phyloP scores from a whole-genome alignment of 2,797 vertebrate species.

The Choloepus didactylus region DNA sequence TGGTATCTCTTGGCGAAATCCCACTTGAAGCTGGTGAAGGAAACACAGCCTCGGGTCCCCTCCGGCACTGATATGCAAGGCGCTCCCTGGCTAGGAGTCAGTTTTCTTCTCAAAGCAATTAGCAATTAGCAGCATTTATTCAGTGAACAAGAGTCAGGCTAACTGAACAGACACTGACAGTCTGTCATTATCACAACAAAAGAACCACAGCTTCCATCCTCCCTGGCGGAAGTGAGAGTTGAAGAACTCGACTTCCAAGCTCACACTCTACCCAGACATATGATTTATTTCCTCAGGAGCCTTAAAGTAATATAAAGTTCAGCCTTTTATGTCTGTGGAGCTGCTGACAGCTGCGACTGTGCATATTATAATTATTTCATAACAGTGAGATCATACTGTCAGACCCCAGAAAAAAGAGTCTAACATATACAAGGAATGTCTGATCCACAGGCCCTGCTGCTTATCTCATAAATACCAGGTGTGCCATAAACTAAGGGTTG shows the following conservation, averaged over 20 bases:
- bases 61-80: conserved; percentile 43
- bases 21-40: background rate
- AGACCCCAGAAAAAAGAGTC: no score
- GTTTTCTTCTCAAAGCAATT: conserved; percentile 76
- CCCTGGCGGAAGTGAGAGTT: conserved; percentile 71
- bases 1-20: background rate
- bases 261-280: conserved; percentile 50
- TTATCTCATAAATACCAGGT: no score
- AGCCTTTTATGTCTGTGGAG: background rate
- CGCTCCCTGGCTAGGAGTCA: conserved; percentile 66
- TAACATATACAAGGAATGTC: no score
- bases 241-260: conserved; percentile 59
- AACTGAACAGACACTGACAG: conserved; percentile 47
- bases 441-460: no score
- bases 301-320: conserved; percentile 72
- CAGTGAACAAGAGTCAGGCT: conserved; percentile 59
- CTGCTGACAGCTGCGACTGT: background rate
- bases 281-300: conserved; percentile 68
- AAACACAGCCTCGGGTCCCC: background rate
- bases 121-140: conserved; percentile 76
- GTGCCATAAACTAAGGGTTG: no score
- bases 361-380: no score
- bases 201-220: conserved; percentile 71
- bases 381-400: no score
- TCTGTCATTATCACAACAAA: conserved; percentile 67